Evolutionary conservation across 2,797 vertebrate species (phyloP).

Genomic region (Brachyalestes nurse): DNA sequence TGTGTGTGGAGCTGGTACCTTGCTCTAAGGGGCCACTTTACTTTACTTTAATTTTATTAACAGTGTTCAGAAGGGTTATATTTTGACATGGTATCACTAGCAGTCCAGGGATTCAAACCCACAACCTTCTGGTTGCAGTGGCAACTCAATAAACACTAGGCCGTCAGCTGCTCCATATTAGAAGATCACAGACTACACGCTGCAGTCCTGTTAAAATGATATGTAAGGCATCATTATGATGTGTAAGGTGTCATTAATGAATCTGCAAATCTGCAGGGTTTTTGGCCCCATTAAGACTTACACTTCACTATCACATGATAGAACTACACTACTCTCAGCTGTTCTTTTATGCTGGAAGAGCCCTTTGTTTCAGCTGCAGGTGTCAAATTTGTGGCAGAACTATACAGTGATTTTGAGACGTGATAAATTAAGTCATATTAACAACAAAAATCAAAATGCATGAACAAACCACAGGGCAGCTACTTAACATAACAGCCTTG

Average conservation of each 20-base stretch:
- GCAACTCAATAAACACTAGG: too few relatives aligned
- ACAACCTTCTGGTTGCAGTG: too few relatives aligned
- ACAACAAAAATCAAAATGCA: background rate
- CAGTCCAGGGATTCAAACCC: too few relatives aligned
- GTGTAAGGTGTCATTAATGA: background rate
- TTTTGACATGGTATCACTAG: background rate
- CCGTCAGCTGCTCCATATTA: too few relatives aligned
- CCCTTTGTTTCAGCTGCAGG: background rate
- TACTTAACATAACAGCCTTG: background rate
- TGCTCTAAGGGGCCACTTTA: too few relatives aligned
- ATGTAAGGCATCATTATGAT: background rate
- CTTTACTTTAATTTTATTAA: background rate
- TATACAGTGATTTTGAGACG: background rate
- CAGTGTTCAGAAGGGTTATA: background rate
- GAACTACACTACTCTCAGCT: background rate
- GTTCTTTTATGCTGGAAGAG: background rate
- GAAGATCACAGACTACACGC: background rate
- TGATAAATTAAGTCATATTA: background rate
- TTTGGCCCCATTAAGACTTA: too few relatives aligned
- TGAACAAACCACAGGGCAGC: conserved; percentile 5
- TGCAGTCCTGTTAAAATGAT: background rate
- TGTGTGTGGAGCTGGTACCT: too few relatives aligned
- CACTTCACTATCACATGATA: background rate
- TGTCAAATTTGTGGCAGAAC: background rate
- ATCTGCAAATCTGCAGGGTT: background rate